Conservation (phyloP, 2,888 invertebrate genomes). For the Periphyllus acericola region DNA sequence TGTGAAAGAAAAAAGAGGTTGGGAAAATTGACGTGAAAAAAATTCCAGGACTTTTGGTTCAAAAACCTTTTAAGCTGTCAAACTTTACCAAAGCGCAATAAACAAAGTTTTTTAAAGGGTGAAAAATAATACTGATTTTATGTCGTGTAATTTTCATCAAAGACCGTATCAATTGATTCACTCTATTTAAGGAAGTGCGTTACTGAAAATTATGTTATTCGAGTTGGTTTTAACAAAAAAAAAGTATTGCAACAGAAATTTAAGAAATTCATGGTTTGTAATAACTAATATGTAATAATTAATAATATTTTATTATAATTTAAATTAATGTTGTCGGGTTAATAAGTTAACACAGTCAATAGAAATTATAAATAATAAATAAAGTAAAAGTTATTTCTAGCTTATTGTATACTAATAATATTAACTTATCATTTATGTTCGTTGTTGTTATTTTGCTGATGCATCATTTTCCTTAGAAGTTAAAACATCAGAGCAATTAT, state of each 20-base stretch:
- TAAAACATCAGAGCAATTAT: too few species aligned
- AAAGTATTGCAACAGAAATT: not conserved
- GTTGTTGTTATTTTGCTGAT: too few species aligned
- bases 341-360: too few species aligned
- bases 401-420: too few species aligned
- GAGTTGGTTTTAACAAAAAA: not conserved
- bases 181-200: not conserved
- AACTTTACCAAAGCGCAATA: conserved; percentile 40
- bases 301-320: too few species aligned
- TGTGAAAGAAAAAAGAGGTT: not conserved
- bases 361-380: too few species aligned
- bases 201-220: not conserved
- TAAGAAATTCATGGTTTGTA: too few species aligned
- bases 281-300: too few species aligned
- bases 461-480: too few species aligned
- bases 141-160: conserved; percentile 22
- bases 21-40: conserved; percentile 23
- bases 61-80: conserved; percentile 54
- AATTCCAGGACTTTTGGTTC: conserved; percentile 25
- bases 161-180: conserved; percentile 16
- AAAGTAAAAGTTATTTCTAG: too few species aligned
- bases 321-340: too few species aligned
- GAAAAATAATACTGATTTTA: conserved; percentile 25
- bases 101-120: conserved; percentile 17
- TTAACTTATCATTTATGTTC: too few species aligned